Percentiles rank a stretch among this genome's conserved stretches.
Conservation (phyloP, 2,113 vertebrate genomes). For the Heloderma charlesbogerti region DNA sequence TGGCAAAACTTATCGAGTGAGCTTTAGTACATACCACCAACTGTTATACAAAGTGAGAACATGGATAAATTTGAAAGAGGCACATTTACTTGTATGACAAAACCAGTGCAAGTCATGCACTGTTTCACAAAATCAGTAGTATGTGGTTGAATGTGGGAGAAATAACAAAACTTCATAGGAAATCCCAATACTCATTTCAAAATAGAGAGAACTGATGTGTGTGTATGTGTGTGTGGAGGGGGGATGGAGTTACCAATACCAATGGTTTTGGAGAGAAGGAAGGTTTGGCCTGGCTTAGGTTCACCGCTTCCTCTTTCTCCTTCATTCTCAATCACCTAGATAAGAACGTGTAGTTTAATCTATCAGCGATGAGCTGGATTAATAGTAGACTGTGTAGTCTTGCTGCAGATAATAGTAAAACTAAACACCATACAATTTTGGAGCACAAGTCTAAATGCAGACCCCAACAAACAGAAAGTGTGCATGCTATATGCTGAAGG, state of each 20-base stretch:
- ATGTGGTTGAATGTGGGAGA: neutral
- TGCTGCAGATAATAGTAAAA: fast-evolving
- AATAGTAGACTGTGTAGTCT: fast-evolving
- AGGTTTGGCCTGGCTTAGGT: neutral
- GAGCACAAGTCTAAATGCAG: neutral
- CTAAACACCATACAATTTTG: neutral
- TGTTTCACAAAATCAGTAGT: neutral
- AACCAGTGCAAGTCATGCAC: neutral
- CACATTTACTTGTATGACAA: neutral
- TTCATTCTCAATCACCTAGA: neutral
- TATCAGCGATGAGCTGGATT: fast-evolving
- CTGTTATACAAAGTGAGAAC: neutral
- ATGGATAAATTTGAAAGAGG: neutral
- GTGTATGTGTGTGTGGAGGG: neutral
- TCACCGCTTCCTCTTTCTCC: neutral
- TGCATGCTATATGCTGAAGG: neutral
- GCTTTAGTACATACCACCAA: neutral
- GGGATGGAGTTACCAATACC: neutral
- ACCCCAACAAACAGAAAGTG: neutral
- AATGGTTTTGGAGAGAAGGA: neutral
- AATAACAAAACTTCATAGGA: neutral
- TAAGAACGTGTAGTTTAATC: neutral
- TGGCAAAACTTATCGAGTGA: neutral
- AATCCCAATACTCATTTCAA: neutral
- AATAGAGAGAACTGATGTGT: neutral